Evolutionary conservation across 2,797 vertebrate genomes (phyloP), one percentile per base, ranked within the genome.

Genomic region (Pangasius djambal): DNA sequence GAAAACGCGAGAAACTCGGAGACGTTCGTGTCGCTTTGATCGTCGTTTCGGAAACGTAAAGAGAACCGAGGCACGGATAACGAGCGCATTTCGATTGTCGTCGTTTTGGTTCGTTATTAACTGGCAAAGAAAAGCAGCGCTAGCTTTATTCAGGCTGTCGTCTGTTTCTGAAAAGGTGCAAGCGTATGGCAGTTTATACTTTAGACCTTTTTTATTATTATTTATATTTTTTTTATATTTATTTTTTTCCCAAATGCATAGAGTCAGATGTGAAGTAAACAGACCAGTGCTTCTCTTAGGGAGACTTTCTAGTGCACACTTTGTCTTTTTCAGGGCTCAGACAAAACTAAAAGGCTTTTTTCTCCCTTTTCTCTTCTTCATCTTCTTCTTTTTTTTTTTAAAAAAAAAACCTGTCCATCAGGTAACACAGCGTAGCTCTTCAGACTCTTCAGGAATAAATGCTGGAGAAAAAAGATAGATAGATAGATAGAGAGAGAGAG

Each of bases 341-440:
- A 83, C 70, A 16, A 89, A 86, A 83, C 82, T 69, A 78, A 86
- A 86, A 57, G 74, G 18, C 79, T 83, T 83, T 87, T 44, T 25
- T 79, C 78, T 15, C 28, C 78, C 28, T 59, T 65, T 67, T 28
- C 5, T 65, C 40, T 52, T 25, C 77, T 74, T 79, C 52, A 1
- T 28, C 55, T 74, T 87, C 22, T 87, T 87, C 79, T 89, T 28
- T 25, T 63, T 50, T 52, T 63, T 78, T 81, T 55, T 52, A n/a
- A n/a, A 37, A 37, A 37, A 83, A 44, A 82, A 88, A 88, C 18
- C 89, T 90, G 92, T 92, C 91, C 90, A 91, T 89, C 90, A 90
- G 90, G 79, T 92, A 92, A 95, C 89, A 92, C 86, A 69, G 89
- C 65, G 85, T 88, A 93, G 91, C 82, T 91, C 90, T 92, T 92